These are phyloP conservation scores for Syndactyla subalaris DNA, from an alignment of 2,797 vertebrate genomes.

Conservation along the genomic window DNA sequence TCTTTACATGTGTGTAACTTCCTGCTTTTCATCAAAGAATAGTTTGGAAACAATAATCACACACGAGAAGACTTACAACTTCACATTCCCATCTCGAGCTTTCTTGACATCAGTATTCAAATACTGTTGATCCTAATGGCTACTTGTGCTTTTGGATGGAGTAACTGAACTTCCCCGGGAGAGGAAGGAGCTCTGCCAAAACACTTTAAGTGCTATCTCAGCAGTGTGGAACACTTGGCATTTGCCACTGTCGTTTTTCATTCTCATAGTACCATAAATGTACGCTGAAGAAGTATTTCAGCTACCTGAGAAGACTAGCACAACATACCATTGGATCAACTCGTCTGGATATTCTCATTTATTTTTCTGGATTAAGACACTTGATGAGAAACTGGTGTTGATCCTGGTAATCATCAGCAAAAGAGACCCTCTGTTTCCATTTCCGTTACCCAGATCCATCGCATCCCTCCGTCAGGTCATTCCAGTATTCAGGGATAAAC, in stretches of 20 bases:
- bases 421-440: neutral
- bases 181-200: neutral
- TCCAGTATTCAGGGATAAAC: neutral
- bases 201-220: neutral
- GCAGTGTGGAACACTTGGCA: constrained; percentile 10
- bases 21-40: neutral
- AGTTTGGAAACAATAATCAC: neutral
- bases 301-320: neutral
- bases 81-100: neutral
- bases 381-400: neutral
- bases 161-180: neutral
- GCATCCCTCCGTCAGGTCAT: neutral
- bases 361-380: neutral
- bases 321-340: neutral
- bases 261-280: neutral
- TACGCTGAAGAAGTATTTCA: neutral
- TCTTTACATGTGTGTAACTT: neutral
- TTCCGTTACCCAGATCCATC: neutral
- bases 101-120: neutral
- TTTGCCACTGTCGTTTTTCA: neutral
- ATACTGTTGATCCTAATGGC: neutral
- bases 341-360: neutral
- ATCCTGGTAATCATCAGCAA: neutral
- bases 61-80: neutral
- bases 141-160: neutral